These are phyloP conservation scores for Mystacides longicornis DNA, from an alignment of 2,888 invertebrate genomes.

Conservation along the genomic window DNA sequence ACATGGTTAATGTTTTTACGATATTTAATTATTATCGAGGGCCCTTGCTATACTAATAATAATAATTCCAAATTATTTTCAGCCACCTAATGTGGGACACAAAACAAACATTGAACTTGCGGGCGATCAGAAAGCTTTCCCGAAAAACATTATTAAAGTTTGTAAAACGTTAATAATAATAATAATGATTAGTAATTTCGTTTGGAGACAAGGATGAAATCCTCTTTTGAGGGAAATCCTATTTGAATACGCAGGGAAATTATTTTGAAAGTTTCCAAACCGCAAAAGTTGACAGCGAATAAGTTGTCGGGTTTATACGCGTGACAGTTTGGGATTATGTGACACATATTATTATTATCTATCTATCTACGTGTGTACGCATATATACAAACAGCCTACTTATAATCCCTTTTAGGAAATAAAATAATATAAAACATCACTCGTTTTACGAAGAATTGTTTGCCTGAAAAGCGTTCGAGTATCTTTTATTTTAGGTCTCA, in stretches of 20 bases:
- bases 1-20: too few relatives aligned
- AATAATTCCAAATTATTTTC: too few relatives aligned
- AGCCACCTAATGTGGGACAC: too few relatives aligned
- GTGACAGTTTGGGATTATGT: neutral
- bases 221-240: neutral
- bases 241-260: neutral
- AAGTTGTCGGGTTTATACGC: neutral
- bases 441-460: too few relatives aligned
- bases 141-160: neutral
- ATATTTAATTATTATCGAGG: too few relatives aligned
- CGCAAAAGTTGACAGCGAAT: slow-evolving; percentile 1
- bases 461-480: too few relatives aligned
- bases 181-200: neutral
- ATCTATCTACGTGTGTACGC: neutral
- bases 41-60: too few relatives aligned
- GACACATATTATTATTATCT: neutral
- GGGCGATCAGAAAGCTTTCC: neutral
- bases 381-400: neutral
- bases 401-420: too few relatives aligned
- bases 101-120: too few relatives aligned
- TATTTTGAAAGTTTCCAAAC: neutral
- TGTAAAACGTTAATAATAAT: neutral
- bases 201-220: neutral
- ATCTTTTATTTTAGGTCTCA: too few relatives aligned
- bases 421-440: too few relatives aligned